Percentiles rank a stretch among this genome's conserved stretches.
These are phyloP conservation scores for Psittacula echo DNA, from an alignment of 2,797 vertebrate species.

Conservation along the genomic window DNA sequence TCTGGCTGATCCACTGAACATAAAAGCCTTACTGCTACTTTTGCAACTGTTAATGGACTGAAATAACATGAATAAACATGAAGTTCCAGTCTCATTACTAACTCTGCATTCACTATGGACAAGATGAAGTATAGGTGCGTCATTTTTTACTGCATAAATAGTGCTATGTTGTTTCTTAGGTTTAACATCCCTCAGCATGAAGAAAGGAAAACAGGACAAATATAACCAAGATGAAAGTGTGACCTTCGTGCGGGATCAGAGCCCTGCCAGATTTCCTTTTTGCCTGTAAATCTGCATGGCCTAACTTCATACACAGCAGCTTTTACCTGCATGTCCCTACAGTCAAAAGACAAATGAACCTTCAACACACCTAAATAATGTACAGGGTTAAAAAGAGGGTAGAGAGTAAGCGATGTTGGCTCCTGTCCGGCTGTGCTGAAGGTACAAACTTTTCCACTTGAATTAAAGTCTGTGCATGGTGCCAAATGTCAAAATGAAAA, in stretches of 20 bases:
- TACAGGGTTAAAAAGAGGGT: background rate
- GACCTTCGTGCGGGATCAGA: background rate
- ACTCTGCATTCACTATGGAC: background rate
- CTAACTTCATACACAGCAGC: background rate
- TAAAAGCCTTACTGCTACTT: conserved; percentile 2
- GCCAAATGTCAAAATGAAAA: background rate
- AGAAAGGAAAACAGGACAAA: background rate
- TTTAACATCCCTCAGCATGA: background rate
- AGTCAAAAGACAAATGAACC: background rate
- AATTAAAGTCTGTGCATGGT: background rate
- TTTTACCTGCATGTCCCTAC: background rate
- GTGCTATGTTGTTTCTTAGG: background rate
- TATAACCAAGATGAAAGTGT: background rate
- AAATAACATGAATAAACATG: conserved; percentile 19
- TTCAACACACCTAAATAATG: background rate
- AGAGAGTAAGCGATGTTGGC: background rate
- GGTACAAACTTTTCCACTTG: background rate
- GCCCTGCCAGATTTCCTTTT: background rate
- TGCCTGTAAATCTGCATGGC: background rate
- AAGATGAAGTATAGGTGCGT: background rate
- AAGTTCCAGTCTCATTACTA: background rate
- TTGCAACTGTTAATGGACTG: background rate
- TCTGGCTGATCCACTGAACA: background rate
- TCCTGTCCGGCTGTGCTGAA: background rate
- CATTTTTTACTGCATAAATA: background rate